Base-by-base conservation (phyloP, 1,140 invertebrate genomes). In the Dreissena polymorpha region DNA sequence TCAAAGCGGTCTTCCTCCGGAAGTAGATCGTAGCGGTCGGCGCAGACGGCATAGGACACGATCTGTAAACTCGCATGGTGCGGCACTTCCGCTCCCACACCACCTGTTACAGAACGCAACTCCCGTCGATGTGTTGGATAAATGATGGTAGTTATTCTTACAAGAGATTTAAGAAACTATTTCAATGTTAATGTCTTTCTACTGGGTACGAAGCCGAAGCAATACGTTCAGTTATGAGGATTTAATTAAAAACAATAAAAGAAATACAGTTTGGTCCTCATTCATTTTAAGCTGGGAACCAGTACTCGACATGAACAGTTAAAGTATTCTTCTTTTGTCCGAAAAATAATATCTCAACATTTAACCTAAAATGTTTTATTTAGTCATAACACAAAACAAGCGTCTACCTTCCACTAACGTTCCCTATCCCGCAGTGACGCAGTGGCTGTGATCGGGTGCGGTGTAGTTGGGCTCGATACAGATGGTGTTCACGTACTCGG, bases 401-500 rank as follows among this genome's bases (percentile, higher is more conserved):
- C 5, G 60, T 73, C 79, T 80, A 89, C 88, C 79, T 12, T 76
- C 67, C 23, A 79, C 84, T 18, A 84, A 64, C 10, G 85, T 74
- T 53, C 88, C 87, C 88, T 87, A 89, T 29, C 88, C 88, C 2
- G 88, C 84, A 3, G 81, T 85, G 10, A 73, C 60, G 83, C 88
- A 88, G 16, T 51, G 50, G 0, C 84, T 85, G 13, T 83, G 82
- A 25, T 86, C 74, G 5, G 87, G 85, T 23, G 88, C 86, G 0
- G 86, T 79, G 27, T 80, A 81, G 16, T 85, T 79, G n/a, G 75
- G 83, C 25, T 88, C 86, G 25, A 89, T 53, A 81, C 88, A 89
- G 0, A 89, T 80, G 0, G 85, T 67, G 57, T 89, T 89, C 7
- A 89, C 88, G 27, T 89, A 89, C 39, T 88, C 87, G 0, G 86